These are phyloP conservation scores for Aricia agestis DNA, from an alignment of 1,140 invertebrate species.

Conservation along the genomic window DNA sequence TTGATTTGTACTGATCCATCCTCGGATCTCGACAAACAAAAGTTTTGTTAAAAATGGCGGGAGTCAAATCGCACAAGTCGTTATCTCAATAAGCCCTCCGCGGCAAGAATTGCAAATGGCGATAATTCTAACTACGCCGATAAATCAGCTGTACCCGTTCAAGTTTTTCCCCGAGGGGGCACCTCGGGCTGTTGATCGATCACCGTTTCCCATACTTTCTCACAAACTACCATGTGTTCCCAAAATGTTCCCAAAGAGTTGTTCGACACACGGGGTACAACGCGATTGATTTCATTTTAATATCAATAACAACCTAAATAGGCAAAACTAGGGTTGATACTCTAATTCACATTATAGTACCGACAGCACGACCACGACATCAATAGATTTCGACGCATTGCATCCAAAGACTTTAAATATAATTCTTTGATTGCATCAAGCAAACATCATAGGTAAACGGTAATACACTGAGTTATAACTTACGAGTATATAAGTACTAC, in stretches of 20 bases:
- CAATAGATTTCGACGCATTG: no score
- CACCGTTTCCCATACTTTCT: constrained; percentile 56
- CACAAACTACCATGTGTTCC: constrained; percentile 51
- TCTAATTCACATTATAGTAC: no score
- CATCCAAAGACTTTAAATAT: no score
- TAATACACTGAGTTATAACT: no score
- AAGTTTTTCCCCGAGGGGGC: constrained; percentile 67
- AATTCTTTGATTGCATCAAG: no score
- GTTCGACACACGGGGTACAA: neutral
- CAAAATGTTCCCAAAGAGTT: constrained; percentile 48
- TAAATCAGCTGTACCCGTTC: constrained; percentile 68
- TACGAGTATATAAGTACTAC: no score
- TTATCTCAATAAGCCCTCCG: constrained; percentile 43
- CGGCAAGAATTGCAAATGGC: constrained; percentile 73
- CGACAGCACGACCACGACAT: no score
- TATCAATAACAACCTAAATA: neutral
- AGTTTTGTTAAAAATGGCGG: constrained; percentile 7
- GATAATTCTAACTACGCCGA: constrained; percentile 72
- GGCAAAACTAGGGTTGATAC: neutral
- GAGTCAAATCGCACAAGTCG: constrained; percentile 30
- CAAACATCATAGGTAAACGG: no score
- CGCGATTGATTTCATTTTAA: constrained; percentile 27
- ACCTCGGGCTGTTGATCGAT: constrained; percentile 62
- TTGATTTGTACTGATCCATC: neutral
- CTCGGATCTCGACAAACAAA: neutral